Base-by-base conservation (phyloP, 1,140 invertebrate genomes). In the Melitaea cinxia region DNA sequence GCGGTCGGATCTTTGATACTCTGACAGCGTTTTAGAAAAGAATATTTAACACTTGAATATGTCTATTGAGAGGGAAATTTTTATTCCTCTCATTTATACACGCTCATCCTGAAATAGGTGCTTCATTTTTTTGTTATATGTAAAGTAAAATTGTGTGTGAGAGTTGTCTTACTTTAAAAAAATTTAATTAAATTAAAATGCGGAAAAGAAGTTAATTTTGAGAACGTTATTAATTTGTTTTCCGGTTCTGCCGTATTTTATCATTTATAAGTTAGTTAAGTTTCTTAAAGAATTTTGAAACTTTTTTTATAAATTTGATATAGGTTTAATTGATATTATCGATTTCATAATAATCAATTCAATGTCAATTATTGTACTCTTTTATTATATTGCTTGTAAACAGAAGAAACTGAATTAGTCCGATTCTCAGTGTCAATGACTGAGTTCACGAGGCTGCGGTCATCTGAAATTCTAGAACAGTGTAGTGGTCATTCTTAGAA, bases 1-100 rank as follows among this genome's bases (percentile, higher is more conserved):
- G 77, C 84, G 75, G 85, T 75, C 77, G 70, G 58, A 73, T 75
- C 83, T 89, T 88, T 88, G 85, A 88, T 82, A 76, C 75, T 72
- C 66, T 85, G 83, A 82, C 86, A 86, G 75, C 80, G 77, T 80
- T 79, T 78, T 80, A 85, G 77, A 81, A 75, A 78, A 68, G 78
- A 80, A 83, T 87, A 83, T 78, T 82, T 82, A 81, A 80, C 75
- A 73, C 78, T 80, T 76, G 71, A 80, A 82, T 78, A 75, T 71
- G 67, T 19, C 21, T 60, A 37, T 56, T 37, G 19, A 54, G 14
- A 15, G 14, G 19, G 30, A 45, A 50, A 33, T 33, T 33, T 33
- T 33, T 37, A 52, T 30, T 52, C 14, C 10, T 23, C 14, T 23
- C 1, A 47, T 17, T 47, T 47, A 6, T 42, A 9, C 15, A 39